Evolutionary conservation across 2,113 vertebrate species (phyloP), one percentile per base, ranked within the genome.

Genomic region (Onychorhynchus coronatus): DNA sequence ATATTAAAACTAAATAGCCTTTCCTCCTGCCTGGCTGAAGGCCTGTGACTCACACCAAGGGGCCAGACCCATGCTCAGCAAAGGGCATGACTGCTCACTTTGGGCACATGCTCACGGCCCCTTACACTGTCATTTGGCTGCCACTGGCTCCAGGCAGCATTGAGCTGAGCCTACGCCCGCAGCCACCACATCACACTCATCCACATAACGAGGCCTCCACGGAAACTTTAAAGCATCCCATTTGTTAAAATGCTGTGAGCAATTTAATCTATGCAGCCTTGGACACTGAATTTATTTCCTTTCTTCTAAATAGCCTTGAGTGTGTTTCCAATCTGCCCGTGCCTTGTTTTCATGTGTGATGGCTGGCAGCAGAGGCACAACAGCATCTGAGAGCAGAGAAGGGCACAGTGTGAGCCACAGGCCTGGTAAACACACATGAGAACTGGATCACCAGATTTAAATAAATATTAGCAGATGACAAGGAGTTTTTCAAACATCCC

Each of bases 261-360:
- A 15, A 47, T 58, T 79, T 49, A 31, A 65, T 83, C 56, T 68
- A 65, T 1, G 12, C 35, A 86, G 79, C 56, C 84, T 74, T 77
- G 74, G 42, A 39, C 28, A 18, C 37, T 35, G 44, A 78, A 83
- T 82, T 94, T 37, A 83, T 58, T 78, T 80, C 66, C 52, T 84
- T 77, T 83, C 39, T 67, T 42, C 79, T 74, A 85, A 85, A 52
- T 25, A 96, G 88, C 81, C 84, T 90, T 90, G 76, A 93, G 9
- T 47, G 24, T n/a, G 61, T 91, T 95, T 86, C 89, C 65, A 80
- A 28, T 41, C 66, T 53, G 77, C 13, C 55, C 7, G 0, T 86
- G 84, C 72, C 83, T 58, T 85, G 70, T 71, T 85, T 80, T n/a
- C 4, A 3, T 17, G 63, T 28, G 4, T 1, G 24, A 30, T 28